Percentiles rank a stretch among this genome's conserved stretches.
phyloP scores from a whole-genome alignment of 2,797 vertebrate species.

The Artibeus lituratus region DNA sequence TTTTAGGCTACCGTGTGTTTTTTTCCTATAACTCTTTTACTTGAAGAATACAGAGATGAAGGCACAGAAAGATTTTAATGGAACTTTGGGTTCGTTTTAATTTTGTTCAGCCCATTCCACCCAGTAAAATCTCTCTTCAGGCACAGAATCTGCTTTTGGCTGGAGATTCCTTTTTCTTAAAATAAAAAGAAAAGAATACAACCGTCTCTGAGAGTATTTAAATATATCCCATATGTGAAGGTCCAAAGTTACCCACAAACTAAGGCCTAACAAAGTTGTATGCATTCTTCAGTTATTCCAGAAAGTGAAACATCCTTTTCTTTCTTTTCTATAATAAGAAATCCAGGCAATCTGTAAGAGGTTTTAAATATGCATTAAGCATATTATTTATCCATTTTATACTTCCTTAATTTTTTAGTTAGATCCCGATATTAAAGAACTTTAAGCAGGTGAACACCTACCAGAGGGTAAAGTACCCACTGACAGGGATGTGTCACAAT shows the following conservation, averaged over 20 bases:
- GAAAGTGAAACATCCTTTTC: constrained; percentile 22
- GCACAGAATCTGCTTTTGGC: constrained; percentile 39
- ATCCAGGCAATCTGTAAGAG: constrained; percentile 20
- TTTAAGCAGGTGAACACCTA: constrained; percentile 61
- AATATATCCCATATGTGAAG: constrained; percentile 51
- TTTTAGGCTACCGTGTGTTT: not conserved
- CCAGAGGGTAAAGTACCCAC: constrained; percentile 42
- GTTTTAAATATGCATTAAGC: constrained; percentile 39
- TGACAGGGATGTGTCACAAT: constrained; percentile 72
- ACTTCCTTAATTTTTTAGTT: not conserved
- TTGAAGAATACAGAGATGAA: not conserved
- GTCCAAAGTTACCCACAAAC: constrained; percentile 55
- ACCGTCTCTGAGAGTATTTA: constrained; percentile 53
- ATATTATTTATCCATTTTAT: constrained; percentile 45
- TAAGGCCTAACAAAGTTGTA: constrained; percentile 48
- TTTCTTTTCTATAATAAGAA: constrained; percentile 43
- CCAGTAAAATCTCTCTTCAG: constrained; percentile 31
- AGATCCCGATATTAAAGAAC: constrained; percentile 70
- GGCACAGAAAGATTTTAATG: not conserved
- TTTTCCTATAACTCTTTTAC: not conserved
- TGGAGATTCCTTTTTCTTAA: constrained; percentile 40
- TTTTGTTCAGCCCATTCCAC: constrained; percentile 25
- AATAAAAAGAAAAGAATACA: constrained; percentile 63
- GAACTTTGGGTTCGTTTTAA: not conserved
- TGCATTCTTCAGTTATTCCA: constrained; percentile 50